Conservation (phyloP, 2,888 invertebrate species). For the Sicus ferrugineus region DNA sequence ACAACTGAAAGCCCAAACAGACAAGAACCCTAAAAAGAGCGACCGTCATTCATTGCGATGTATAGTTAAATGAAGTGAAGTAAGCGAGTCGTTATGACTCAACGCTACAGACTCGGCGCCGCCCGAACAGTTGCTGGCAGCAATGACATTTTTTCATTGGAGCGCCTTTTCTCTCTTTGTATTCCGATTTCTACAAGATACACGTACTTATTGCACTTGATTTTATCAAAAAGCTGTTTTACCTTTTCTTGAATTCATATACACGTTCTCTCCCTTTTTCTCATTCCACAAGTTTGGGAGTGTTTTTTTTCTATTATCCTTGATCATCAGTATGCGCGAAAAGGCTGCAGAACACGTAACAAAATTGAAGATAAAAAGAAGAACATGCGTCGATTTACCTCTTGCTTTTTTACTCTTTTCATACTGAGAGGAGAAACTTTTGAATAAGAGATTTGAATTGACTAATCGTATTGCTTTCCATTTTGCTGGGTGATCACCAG, state of each 20-base stretch:
- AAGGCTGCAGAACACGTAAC: too few species aligned
- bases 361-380: too few species aligned
- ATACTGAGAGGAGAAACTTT: too few species aligned
- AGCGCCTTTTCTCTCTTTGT: not conserved
- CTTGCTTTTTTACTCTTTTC: too few species aligned
- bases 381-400: too few species aligned
- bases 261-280: not conserved
- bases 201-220: too few species aligned
- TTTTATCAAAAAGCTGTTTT: not conserved
- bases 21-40: not conserved
- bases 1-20: not conserved
- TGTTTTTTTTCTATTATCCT: constrained; percentile 12
- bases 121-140: constrained; percentile 16
- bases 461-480: too few species aligned
- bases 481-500: too few species aligned
- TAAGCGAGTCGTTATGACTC: constrained; percentile 13
- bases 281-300: constrained; percentile 20
- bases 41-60: not conserved
- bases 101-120: constrained; percentile 13
- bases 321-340: constrained; percentile 19
- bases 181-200: not conserved
- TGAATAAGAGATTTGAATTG: too few species aligned
- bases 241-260: not conserved
- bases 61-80: constrained; percentile 7
- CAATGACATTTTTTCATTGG: not conserved